Evolutionary conservation across 2,888 invertebrate genomes (phyloP).

Genomic region (Drosophila flavopinicola): DNA sequence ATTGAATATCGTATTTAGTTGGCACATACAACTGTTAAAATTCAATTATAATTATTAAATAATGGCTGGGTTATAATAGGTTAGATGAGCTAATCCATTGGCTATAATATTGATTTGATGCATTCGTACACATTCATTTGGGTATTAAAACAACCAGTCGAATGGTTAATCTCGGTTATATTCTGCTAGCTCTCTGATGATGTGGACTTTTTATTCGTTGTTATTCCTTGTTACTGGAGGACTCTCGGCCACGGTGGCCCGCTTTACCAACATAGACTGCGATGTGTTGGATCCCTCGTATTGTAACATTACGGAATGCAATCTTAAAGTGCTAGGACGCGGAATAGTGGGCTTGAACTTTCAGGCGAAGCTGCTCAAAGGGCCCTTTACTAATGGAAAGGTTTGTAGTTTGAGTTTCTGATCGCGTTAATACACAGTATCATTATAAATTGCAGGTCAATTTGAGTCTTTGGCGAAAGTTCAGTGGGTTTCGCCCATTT

Average conservation of each 20-base stretch:
- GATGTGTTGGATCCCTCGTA: conserved; percentile 5
- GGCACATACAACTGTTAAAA: no score
- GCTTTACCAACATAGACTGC: conserved; percentile 28
- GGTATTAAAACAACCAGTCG: no score
- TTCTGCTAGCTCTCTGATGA: neutral
- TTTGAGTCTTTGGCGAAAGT: conserved; percentile 13
- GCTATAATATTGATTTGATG: no score
- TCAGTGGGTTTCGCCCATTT: conserved; percentile 28
- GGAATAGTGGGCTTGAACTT: conserved; percentile 17
- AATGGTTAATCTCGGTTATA: no score
- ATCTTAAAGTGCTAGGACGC: conserved; percentile 20
- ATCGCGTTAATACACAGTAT: neutral
- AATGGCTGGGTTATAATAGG: no score
- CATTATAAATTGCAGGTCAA: conserved; percentile 5
- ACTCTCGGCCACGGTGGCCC: neutral
- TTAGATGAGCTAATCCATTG: no score
- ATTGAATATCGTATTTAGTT: no score
- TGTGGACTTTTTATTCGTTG: neutral
- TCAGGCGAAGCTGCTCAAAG: neutral
- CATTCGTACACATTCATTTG: no score
- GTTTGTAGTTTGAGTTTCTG: conserved; percentile 1
- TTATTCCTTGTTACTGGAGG: neutral
- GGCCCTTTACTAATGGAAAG: conserved; percentile 2
- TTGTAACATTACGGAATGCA: neutral
- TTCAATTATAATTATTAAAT: no score